A percentile compares a stretch with the other conserved stretches of the same genome.
phyloP scores from a whole-genome alignment of 2,888 invertebrate genomes.

The Iselma pallidipennis region DNA sequence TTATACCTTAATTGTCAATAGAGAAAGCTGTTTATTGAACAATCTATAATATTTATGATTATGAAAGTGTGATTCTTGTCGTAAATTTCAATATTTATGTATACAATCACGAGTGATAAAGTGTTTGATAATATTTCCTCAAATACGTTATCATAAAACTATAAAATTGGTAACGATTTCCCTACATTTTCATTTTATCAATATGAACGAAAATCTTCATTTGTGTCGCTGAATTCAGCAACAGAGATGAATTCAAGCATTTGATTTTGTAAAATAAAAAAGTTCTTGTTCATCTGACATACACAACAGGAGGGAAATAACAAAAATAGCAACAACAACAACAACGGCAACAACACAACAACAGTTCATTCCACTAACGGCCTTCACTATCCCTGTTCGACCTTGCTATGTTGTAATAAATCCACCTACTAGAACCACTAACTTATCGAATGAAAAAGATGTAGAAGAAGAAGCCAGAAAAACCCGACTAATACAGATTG shows the following conservation, averaged over 20 bases:
- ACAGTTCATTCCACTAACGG: conserved; percentile 35
- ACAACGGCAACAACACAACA: neutral
- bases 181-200: no score
- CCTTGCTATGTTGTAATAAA: conserved; percentile 25
- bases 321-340: neutral
- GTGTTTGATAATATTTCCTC: no score
- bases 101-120: no score
- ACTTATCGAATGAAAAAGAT: neutral
- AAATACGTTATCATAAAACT: no score
- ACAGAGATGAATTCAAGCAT: neutral
- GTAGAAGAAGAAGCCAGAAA: neutral
- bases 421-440: neutral
- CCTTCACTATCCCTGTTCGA: conserved; percentile 36
- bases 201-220: no score
- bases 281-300: neutral
- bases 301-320: conserved; percentile 1
- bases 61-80: no score
- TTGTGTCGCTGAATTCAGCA: no score
- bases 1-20: neutral
- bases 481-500: neutral
- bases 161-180: no score
- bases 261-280: neutral
- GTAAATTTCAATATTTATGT: no score
- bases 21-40: neutral
- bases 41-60: no score